A percentile compares a stretch with the other conserved stretches of the same genome.
Conservation (phyloP, 1,140 invertebrate species). For the Euschistus heros region DNA sequence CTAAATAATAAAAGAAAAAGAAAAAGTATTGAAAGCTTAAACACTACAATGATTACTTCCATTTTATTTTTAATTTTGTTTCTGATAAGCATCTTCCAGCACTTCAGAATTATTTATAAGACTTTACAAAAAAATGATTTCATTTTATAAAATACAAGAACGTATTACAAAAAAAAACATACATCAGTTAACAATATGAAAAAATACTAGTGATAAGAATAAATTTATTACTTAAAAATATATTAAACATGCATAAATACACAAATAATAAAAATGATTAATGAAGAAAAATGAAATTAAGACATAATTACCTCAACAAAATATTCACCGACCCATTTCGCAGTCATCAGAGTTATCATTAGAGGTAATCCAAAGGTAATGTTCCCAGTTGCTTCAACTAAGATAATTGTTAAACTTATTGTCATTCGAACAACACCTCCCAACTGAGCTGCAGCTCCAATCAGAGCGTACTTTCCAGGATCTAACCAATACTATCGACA, state of each 20-base stretch:
- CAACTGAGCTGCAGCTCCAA: slow-evolving; percentile 91
- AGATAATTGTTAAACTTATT: slow-evolving; percentile 87
- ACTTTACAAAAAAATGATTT: too few relatives aligned
- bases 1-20: too few relatives aligned
- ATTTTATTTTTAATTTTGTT: too few relatives aligned
- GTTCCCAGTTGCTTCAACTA: slow-evolving; percentile 93
- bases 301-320: slow-evolving; percentile 72
- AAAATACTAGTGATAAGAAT: not conserved
- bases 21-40: too few relatives aligned
- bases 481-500: slow-evolving; percentile 47
- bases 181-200: slow-evolving; percentile 2
- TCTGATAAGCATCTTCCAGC: too few relatives aligned
- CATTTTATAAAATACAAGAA: too few relatives aligned
- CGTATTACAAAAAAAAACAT: not conserved
- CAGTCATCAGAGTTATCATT: slow-evolving; percentile 84
- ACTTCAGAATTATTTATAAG: too few relatives aligned
- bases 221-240: too few relatives aligned
- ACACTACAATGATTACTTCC: too few relatives aligned
- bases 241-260: too few relatives aligned
- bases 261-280: too few relatives aligned
- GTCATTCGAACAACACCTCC: slow-evolving; percentile 97
- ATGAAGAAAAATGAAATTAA: too few relatives aligned
- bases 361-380: slow-evolving; percentile 82
- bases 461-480: slow-evolving; percentile 91
- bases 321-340: slow-evolving; percentile 96